These are phyloP conservation scores for Notothenia coriiceps DNA, from an alignment of 2,113 vertebrate species.

Conservation along the genomic window DNA sequence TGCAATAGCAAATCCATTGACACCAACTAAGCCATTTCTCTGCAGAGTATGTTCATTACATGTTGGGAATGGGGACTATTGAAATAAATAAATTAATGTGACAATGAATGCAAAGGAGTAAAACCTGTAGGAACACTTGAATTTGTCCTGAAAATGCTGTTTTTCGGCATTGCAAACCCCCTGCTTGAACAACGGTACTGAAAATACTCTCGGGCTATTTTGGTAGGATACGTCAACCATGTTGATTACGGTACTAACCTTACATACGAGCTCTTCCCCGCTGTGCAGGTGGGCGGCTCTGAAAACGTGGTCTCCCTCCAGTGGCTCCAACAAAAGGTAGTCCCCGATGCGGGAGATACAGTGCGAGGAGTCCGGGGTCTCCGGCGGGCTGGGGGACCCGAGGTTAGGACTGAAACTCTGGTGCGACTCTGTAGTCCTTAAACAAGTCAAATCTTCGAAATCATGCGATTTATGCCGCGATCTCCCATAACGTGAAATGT, in stretches of 20 bases:
- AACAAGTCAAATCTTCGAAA: constrained; percentile 95
- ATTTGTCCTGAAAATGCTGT: neutral
- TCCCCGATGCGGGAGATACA: constrained; percentile 99
- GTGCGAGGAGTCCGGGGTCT: constrained; percentile 98
- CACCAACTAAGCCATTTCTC: neutral
- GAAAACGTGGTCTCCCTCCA: constrained; percentile 99
- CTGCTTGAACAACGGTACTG: neutral
- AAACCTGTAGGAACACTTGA: neutral
- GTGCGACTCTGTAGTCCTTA: constrained; percentile 93
- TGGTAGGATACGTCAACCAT: neutral
- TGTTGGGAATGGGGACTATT: neutral
- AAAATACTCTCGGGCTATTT: neutral
- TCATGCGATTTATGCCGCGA: constrained; percentile 98
- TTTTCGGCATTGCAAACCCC: neutral
- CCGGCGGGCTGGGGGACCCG: constrained; percentile 98
- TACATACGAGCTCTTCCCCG: constrained; percentile 97
- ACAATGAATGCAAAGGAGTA: neutral
- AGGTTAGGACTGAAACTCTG: constrained; percentile 99
- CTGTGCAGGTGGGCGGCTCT: constrained; percentile 98
- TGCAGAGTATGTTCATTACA: neutral
- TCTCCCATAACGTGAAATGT: constrained; percentile 98
- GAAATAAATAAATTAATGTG: neutral
- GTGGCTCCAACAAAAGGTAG: constrained; percentile 98
- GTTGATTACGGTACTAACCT: constrained; percentile 88
- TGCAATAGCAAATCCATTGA: constrained; percentile 6